A percentile compares a stretch with the other conserved stretches of the same genome.
Conservation (phyloP, 2,888 invertebrate species). For the Lypha dubia region DNA sequence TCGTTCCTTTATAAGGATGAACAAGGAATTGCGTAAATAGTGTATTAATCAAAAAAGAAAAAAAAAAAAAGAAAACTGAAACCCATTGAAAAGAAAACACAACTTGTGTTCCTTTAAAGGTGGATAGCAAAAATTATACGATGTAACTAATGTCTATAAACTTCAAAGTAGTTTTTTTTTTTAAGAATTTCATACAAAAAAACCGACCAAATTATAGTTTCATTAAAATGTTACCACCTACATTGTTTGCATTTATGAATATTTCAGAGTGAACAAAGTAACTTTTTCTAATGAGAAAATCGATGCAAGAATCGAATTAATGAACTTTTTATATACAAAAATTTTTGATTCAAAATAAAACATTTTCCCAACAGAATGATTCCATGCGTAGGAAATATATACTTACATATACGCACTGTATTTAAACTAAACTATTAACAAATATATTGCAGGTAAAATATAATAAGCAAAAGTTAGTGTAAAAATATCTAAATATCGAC, state of each 20-base stretch:
- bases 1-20: conserved; percentile 15
- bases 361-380: too few relatives aligned
- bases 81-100: not conserved
- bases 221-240: conserved; percentile 19
- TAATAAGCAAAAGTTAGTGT: too few relatives aligned
- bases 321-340: too few relatives aligned
- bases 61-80: too few relatives aligned
- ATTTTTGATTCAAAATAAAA: too few relatives aligned
- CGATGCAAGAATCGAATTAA: too few relatives aligned
- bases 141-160: conserved; percentile 35
- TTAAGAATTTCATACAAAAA: conserved; percentile 9
- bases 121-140: conserved; percentile 6
- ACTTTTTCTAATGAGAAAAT: not conserved
- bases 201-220: conserved; percentile 24
- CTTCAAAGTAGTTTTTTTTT: conserved; percentile 44
- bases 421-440: too few relatives aligned
- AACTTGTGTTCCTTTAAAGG: conserved; percentile 1
- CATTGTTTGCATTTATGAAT: not conserved
- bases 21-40: conserved; percentile 56
- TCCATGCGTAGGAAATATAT: too few relatives aligned
- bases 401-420: too few relatives aligned
- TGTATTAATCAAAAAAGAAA: conserved; percentile 22
- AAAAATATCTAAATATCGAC: too few relatives aligned
- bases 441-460: too few relatives aligned
- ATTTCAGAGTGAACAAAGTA: not conserved